Evolutionary conservation across 2,797 vertebrate genomes (phyloP).

Genomic region (Hydrophis major): DNA sequence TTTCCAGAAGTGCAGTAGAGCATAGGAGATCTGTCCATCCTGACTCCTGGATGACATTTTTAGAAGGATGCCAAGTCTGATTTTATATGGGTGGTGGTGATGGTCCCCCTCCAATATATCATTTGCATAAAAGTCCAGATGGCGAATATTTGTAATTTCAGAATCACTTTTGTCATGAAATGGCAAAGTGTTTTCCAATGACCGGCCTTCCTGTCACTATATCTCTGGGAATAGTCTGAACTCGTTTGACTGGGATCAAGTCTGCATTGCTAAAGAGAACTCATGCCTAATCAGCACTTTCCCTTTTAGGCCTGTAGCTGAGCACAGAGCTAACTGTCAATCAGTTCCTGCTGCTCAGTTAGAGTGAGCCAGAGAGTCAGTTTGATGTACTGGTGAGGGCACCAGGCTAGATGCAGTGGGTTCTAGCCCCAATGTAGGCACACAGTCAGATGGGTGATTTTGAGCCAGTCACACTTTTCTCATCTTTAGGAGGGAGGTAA

Average conservation of each 20-base stretch:
- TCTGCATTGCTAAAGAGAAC: not conserved
- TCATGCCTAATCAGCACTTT: not conserved
- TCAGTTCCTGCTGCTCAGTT: not conserved
- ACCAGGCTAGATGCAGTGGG: not conserved
- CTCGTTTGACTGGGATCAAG: not conserved
- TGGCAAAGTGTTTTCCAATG: not conserved
- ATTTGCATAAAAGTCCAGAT: not conserved
- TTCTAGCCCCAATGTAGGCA: not conserved
- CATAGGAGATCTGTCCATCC: not conserved
- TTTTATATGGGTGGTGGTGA: not conserved
- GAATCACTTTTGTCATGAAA: not conserved
- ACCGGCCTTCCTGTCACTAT: not conserved
- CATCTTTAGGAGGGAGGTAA: not conserved
- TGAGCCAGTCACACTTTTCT: not conserved
- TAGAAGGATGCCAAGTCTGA: not conserved
- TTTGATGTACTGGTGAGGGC: not conserved
- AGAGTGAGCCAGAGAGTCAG: not conserved
- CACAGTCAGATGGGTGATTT: not conserved
- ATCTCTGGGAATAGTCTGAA: not conserved
- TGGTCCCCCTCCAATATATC: not conserved
- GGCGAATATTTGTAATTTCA: not conserved
- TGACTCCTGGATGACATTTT: not conserved
- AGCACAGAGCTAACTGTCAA: not conserved
- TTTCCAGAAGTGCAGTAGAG: not conserved
- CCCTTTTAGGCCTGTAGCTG: not conserved